These are phyloP conservation scores for Mythimna pallens DNA, from an alignment of 2,888 invertebrate species.

Conservation along the genomic window DNA sequence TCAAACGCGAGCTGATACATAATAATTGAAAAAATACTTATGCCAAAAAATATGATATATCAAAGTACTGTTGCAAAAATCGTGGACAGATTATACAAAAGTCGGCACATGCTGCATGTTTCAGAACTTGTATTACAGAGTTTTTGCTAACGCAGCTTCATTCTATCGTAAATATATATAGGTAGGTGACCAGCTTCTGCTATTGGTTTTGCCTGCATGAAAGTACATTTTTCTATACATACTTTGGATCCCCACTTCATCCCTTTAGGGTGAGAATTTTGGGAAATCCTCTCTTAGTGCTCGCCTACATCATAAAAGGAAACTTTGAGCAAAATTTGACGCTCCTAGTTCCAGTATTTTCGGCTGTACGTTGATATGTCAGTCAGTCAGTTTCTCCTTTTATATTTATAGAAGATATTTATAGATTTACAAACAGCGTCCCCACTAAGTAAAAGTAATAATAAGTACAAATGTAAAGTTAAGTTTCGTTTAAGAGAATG, in stretches of 20 bases:
- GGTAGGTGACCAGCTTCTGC: conserved; percentile 4
- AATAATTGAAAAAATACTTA: too few species aligned
- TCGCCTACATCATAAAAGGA: too few species aligned
- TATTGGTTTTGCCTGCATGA: too few species aligned
- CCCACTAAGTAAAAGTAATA: conserved; percentile 45
- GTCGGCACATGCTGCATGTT: conserved; percentile 36
- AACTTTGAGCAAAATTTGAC: too few species aligned
- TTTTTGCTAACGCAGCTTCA: conserved; percentile 35
- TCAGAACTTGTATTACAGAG: conserved; percentile 38
- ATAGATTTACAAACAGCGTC: conserved; percentile 47
- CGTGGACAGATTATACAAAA: conserved; percentile 41
- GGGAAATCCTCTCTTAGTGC: too few species aligned
- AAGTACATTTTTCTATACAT: neutral
- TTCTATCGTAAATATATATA: conserved; percentile 21
- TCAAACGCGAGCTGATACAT: too few species aligned
- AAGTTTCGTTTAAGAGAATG: conserved; percentile 69
- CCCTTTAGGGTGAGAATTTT: too few species aligned
- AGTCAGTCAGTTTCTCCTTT: neutral
- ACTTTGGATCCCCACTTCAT: too few species aligned
- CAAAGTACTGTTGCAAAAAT: conserved; percentile 25
- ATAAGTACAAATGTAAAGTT: conserved; percentile 56
- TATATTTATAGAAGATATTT: conserved; percentile 58
- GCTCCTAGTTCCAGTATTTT: too few species aligned
- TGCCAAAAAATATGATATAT: conserved; percentile 1
- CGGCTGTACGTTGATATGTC: too few species aligned